A percentile compares a stretch with the other conserved stretches of the same genome.
Evolutionary conservation across 2,888 invertebrate species (phyloP).

Genomic region (Erebia palarica): DNA sequence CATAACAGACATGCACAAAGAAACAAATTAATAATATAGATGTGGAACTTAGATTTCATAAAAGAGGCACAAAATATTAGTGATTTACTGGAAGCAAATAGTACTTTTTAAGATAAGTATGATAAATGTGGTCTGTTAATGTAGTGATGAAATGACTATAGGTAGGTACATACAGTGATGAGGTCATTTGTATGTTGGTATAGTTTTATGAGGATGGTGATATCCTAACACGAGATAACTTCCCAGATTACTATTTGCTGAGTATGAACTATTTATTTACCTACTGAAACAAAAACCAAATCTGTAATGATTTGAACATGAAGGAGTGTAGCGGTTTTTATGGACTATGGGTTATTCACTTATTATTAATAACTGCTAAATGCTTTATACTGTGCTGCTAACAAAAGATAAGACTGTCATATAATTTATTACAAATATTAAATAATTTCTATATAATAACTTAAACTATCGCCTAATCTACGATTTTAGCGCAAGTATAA

Average conservation of each 20-base stretch:
- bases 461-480: conserved; percentile 21
- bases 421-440: conserved; percentile 4
- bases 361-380: neutral
- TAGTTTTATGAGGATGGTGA: neutral
- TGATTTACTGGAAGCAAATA: too few species aligned
- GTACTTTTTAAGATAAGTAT: too few species aligned
- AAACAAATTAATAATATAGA: too few species aligned
- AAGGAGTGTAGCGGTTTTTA: neutral
- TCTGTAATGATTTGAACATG: too few species aligned
- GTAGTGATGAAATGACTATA: too few species aligned
- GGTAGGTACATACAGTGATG: neutral
- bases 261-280: neutral
- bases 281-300: neutral
- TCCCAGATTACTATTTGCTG: neutral
- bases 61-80: too few species aligned
- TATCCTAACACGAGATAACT: neutral
- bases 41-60: too few species aligned
- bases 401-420: conserved; percentile 2
- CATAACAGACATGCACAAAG: too few species aligned
- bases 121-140: too few species aligned
- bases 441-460: conserved; percentile 10
- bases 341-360: neutral
- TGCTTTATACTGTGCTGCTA: neutral
- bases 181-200: neutral
- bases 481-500: conserved; percentile 35